phyloP scores from a whole-genome alignment of 2,797 vertebrate species.

The Sebastes itinus region DNA sequence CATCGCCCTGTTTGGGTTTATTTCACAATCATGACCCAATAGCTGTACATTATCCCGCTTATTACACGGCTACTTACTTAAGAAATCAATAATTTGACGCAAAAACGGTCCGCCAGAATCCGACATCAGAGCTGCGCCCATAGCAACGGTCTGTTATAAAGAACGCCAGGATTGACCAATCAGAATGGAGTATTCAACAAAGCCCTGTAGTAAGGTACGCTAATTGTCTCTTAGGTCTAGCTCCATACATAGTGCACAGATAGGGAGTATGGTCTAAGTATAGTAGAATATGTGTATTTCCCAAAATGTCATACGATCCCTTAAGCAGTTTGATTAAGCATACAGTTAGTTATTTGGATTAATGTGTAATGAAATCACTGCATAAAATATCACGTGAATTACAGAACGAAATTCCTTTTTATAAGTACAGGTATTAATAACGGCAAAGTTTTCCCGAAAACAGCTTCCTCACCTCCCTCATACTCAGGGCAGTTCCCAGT shows the following conservation, averaged over 20 bases:
- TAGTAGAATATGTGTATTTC: no score
- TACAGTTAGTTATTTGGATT: not conserved
- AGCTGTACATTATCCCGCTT: no score
- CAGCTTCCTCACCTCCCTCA: conserved; percentile 87
- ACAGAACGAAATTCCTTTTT: not conserved
- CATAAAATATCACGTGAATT: not conserved
- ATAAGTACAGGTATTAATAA: not conserved
- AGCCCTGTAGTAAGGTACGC: not conserved
- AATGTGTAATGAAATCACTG: not conserved
- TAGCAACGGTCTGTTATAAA: no score
- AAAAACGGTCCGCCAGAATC: no score
- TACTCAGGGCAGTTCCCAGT: conserved; percentile 98
- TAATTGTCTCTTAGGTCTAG: not conserved
- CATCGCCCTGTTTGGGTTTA: no score
- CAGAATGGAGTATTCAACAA: no score
- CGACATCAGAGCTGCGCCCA: no score
- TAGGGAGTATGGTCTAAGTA: not conserved
- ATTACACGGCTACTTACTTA: no score
- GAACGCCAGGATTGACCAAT: no score
- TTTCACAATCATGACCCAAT: no score
- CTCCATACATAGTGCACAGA: not conserved
- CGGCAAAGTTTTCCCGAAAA: not conserved
- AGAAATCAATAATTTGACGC: no score
- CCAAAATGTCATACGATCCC: not conserved
- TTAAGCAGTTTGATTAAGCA: not conserved